These are phyloP conservation scores for Muschampia plurimacula DNA, from an alignment of 2,888 invertebrate genomes.

Conservation along the genomic window DNA sequence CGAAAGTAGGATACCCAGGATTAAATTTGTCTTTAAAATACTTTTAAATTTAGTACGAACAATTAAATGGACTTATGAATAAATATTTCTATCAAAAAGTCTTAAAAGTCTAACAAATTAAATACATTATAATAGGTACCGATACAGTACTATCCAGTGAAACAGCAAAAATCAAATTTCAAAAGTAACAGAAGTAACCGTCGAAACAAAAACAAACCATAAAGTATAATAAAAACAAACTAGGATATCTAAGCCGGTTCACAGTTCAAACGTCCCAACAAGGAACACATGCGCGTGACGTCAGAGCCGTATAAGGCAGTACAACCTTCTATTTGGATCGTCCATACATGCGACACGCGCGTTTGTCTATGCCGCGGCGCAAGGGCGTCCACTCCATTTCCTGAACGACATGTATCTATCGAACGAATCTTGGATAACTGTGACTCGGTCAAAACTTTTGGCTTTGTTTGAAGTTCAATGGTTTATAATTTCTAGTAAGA, in stretches of 20 bases:
- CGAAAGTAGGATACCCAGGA: neutral
- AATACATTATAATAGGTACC: too few species aligned
- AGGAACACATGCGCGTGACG: constrained; percentile 37
- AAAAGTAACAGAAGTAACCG: constrained; percentile 11
- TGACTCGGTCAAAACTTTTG: constrained; percentile 18
- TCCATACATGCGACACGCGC: constrained; percentile 52
- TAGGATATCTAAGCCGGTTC: constrained; percentile 26
- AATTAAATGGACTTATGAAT: too few species aligned
- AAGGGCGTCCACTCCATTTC: constrained; percentile 79
- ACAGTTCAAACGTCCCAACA: constrained; percentile 35
- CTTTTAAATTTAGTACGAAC: neutral
- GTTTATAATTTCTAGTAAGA: neutral
- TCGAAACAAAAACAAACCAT: constrained; percentile 26
- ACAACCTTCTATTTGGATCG: constrained; percentile 58
- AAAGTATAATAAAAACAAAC: constrained; percentile 25
- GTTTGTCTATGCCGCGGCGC: constrained; percentile 54
- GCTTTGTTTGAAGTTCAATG: constrained; percentile 10
- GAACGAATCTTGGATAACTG: constrained; percentile 39
- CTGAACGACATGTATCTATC: constrained; percentile 65
- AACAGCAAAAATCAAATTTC: neutral
- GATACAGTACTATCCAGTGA: neutral
- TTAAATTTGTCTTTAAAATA: neutral
- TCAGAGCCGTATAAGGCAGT: constrained; percentile 42
- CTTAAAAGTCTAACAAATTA: too few species aligned
- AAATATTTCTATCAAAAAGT: too few species aligned